Conservation (phyloP, 2,888 invertebrate genomes). For the Dolomedes plantarius region DNA sequence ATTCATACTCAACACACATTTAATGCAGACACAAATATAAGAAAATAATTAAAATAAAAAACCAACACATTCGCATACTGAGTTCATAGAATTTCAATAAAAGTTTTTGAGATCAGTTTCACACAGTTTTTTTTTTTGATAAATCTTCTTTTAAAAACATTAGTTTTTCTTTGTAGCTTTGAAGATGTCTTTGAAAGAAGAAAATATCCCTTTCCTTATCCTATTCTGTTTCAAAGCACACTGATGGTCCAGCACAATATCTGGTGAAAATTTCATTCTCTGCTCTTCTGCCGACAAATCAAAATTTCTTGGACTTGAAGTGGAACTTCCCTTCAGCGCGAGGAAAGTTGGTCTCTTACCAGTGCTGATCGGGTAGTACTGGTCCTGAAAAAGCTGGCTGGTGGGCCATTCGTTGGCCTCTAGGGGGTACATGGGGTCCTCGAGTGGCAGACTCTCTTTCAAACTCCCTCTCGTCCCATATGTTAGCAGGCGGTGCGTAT, state of each 20-base stretch:
- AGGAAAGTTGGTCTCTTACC: slow-evolving; percentile 64
- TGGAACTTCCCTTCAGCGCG: slow-evolving; percentile 36
- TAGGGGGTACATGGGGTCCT: slow-evolving; percentile 61
- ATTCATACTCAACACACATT: not conserved
- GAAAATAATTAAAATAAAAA: slow-evolving; percentile 4
- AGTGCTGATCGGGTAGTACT: slow-evolving; percentile 41
- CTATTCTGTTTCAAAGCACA: slow-evolving; percentile 38
- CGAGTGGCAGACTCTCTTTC: slow-evolving; percentile 36
- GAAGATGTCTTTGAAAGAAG: slow-evolving; percentile 67
- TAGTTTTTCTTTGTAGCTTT: slow-evolving; percentile 48
- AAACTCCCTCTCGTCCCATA: slow-evolving; percentile 58
- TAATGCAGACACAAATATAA: not conserved
- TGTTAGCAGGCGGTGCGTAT: slow-evolving; percentile 40
- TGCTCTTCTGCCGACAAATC: slow-evolving; percentile 32
- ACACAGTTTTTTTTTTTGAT: slow-evolving; percentile 1
- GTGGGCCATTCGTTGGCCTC: slow-evolving; percentile 56
- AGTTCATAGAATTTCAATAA: not conserved
- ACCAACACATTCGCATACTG: not conserved
- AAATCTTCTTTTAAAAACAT: slow-evolving; percentile 16
- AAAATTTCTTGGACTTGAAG: slow-evolving; percentile 18
- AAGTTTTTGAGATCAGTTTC: not conserved
- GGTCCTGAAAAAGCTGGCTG: slow-evolving; percentile 52
- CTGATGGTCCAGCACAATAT: slow-evolving; percentile 22
- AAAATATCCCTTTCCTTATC: slow-evolving; percentile 59
- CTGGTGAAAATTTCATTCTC: slow-evolving; percentile 38